phyloP scores from a whole-genome alignment of 2,113 vertebrate species.

The Diphyllodes magnificus region DNA sequence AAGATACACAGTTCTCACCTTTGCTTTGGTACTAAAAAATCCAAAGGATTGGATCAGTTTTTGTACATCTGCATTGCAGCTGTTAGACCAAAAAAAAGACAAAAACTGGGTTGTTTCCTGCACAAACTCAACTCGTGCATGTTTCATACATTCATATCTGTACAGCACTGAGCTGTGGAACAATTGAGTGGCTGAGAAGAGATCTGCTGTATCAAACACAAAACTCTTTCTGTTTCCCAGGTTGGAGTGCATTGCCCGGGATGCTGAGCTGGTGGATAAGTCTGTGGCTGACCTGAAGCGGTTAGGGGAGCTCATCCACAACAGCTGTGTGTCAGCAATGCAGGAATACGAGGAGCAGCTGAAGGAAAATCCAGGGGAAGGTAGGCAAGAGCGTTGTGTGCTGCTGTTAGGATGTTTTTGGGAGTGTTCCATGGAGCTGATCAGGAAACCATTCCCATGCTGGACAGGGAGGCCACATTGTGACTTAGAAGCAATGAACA shows the following conservation, averaged over 20 bases:
- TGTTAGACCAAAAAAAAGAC: not conserved
- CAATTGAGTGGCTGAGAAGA: not conserved
- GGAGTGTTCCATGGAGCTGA: not conserved
- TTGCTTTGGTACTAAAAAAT: not conserved
- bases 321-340: slow-evolving; percentile 88
- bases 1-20: not conserved
- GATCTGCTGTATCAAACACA: not conserved
- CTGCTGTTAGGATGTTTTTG: not conserved
- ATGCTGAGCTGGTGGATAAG: slow-evolving; percentile 98
- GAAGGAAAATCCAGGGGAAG: slow-evolving; percentile 91
- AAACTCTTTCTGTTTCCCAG: slow-evolving; percentile 58
- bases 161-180: not conserved
- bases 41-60: not conserved
- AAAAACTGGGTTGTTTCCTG: not conserved
- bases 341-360: slow-evolving; percentile 94
- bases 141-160: not conserved
- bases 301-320: slow-evolving; percentile 91
- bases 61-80: not conserved
- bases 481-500: not conserved
- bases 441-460: not conserved
- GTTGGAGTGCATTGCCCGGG: slow-evolving; percentile 91
- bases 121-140: rapidly evolving
- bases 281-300: slow-evolving; percentile 93
- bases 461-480: not conserved
- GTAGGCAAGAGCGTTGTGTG: slow-evolving; percentile 59